Evolutionary conservation across 2,797 vertebrate genomes (phyloP).

Genomic region (Sardinella longiceps): DNA sequence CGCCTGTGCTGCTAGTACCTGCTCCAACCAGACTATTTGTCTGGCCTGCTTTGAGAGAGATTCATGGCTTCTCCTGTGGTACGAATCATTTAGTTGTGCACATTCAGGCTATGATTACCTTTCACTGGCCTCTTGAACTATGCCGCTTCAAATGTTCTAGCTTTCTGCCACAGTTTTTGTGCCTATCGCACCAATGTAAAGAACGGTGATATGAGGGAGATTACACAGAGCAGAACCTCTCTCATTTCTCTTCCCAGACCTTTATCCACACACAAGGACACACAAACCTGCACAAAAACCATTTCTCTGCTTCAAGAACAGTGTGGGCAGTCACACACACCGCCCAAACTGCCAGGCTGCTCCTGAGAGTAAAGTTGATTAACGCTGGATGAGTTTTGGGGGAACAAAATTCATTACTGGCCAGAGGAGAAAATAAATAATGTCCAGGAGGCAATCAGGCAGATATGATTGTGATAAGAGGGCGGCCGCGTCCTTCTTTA

Average conservation of each 20-base stretch:
- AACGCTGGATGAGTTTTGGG: conserved; percentile 33
- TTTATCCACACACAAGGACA: not conserved
- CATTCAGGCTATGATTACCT: not conserved
- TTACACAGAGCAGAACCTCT: not conserved
- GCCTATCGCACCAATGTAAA: not conserved
- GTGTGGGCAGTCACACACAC: not conserved
- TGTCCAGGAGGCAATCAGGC: conserved; percentile 53
- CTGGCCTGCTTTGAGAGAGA: not conserved
- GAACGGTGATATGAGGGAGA: not conserved
- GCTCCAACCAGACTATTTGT: conserved; percentile 43
- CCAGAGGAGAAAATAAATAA: conserved; percentile 57
- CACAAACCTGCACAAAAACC: not conserved
- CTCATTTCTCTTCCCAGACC: not conserved
- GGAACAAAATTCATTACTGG: conserved; percentile 61
- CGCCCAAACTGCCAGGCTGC: not conserved
- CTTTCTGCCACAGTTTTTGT: not conserved
- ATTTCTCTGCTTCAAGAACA: not conserved
- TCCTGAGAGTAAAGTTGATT: conserved; percentile 59
- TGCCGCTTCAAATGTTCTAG: not conserved
- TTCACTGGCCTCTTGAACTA: not conserved
- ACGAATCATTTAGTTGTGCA: conserved; percentile 12
- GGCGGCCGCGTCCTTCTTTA: conserved; percentile 48
- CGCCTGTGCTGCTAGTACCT: conserved; percentile 22
- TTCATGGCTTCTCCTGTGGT: not conserved
- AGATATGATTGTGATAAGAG: conserved; percentile 59